A percentile compares a stretch with the other conserved stretches of the same genome.
Evolutionary conservation across 2,888 invertebrate genomes (phyloP).

Genomic region (Seira sanloemensis): DNA sequence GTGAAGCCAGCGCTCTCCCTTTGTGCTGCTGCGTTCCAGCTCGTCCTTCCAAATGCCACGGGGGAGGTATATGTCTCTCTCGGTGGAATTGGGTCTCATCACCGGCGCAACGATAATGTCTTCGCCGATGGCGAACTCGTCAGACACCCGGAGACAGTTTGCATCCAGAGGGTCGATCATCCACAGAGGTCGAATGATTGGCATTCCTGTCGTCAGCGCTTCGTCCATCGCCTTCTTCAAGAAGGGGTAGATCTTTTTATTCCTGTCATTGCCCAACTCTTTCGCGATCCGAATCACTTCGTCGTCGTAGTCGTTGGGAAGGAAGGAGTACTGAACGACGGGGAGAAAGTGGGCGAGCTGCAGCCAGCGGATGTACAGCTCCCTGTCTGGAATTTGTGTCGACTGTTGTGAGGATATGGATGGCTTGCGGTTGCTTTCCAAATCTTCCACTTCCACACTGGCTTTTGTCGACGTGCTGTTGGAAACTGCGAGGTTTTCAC

Average conservation of each 20-base stretch:
- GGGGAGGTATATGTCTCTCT: conserved; percentile 89
- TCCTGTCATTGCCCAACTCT: conserved; percentile 81
- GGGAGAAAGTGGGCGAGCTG: conserved; percentile 94
- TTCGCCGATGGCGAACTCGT: conserved; percentile 93
- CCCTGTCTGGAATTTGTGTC: conserved; percentile 81
- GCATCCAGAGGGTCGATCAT: conserved; percentile 88
- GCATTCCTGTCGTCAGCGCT: conserved; percentile 87
- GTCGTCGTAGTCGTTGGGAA: conserved; percentile 92
- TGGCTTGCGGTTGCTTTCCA: neutral
- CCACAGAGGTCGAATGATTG: conserved; percentile 93
- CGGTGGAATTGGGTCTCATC: conserved; percentile 82
- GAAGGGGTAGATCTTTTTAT: conserved; percentile 81
- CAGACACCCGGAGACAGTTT: conserved; percentile 85
- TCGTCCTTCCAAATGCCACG: conserved; percentile 96
- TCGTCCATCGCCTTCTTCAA: conserved; percentile 87
- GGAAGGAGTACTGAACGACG: conserved; percentile 91
- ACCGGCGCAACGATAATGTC: conserved; percentile 94
- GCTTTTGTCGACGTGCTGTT: too few relatives aligned
- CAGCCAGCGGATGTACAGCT: conserved; percentile 92
- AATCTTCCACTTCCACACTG: too few relatives aligned
- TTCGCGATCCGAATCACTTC: conserved; percentile 83
- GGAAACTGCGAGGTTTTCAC: too few relatives aligned
- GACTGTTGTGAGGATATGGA: conserved; percentile 7
- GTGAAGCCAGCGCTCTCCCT: conserved; percentile 94
- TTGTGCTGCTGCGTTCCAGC: conserved; percentile 88